Evolutionary conservation across 2,797 vertebrate species (phyloP).

Genomic region (Pygocentrus nattereri): DNA sequence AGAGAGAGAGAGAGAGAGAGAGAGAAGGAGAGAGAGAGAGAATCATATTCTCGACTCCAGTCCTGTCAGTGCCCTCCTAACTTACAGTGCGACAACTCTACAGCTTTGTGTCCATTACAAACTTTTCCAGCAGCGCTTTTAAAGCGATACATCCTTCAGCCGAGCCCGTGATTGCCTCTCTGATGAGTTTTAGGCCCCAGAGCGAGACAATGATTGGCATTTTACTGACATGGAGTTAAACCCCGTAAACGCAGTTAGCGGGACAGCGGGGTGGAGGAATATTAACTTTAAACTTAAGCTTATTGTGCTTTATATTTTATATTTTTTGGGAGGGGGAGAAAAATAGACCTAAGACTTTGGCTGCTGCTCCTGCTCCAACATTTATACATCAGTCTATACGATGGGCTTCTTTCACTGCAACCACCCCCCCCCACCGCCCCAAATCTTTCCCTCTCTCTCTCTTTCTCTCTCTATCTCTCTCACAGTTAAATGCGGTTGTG

Average conservation of each 20-base stretch:
- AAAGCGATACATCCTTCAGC: background rate
- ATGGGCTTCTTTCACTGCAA: background rate
- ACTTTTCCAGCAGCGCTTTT: constrained; percentile 19
- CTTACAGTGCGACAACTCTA: constrained; percentile 40
- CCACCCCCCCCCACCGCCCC: background rate
- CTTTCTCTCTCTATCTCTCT: background rate
- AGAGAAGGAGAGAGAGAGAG: constrained; percentile 7
- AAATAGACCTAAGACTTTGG: background rate
- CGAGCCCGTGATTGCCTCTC: constrained; percentile 26
- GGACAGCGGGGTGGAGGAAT: background rate
- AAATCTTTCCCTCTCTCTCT: constrained; percentile 40
- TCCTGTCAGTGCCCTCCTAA: constrained; percentile 48
- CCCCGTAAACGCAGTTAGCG: background rate
- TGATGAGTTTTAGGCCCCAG: constrained; percentile 22
- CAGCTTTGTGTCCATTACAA: constrained; percentile 37
- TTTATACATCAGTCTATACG: background rate
- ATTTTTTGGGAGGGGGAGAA: background rate
- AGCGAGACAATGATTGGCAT: constrained; percentile 13
- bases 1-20: constrained; percentile 22
- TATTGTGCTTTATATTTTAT: constrained; percentile 14
- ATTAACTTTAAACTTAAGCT: constrained; percentile 18
- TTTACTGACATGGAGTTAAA: constrained; percentile 1
- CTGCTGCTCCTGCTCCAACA: background rate
- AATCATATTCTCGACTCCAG: constrained; percentile 45
- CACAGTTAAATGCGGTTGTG: constrained; percentile 56